phyloP scores from a whole-genome alignment of 2,113 vertebrate genomes.

The Apteryx mantelli region DNA sequence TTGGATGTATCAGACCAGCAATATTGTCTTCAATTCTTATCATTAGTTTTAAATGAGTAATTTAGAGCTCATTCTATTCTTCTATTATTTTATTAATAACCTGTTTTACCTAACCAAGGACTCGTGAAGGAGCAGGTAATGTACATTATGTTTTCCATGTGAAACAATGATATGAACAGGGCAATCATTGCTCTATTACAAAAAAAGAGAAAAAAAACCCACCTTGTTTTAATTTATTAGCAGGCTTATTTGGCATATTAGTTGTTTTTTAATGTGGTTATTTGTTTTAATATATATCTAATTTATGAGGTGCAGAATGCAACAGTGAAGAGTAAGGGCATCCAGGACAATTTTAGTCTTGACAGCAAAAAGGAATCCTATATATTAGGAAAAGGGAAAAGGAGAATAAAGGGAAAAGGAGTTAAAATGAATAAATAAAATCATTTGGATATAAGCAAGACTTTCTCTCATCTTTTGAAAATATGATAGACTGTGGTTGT shows the following conservation, averaged over 20 bases:
- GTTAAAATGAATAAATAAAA: neutral
- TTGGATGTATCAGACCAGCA: neutral
- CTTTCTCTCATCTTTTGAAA: neutral
- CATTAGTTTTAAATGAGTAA: neutral
- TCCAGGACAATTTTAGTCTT: neutral
- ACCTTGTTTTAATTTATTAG: neutral
- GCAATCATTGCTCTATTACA: neutral
- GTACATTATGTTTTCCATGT: neutral
- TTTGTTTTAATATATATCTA: neutral
- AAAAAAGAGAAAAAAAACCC: neutral
- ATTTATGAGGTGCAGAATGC: neutral
- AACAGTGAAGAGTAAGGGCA: neutral
- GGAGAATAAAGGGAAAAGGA: neutral
- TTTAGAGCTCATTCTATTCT: neutral
- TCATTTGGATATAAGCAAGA: neutral
- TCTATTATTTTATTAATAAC: neutral
- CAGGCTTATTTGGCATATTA: rapidly evolving
- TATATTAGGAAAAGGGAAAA: neutral
- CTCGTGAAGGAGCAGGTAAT: neutral
- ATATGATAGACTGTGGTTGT: neutral
- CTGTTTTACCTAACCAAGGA: neutral
- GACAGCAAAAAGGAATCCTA: neutral
- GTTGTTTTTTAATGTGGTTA: neutral
- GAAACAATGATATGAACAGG: neutral
- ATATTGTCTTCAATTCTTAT: neutral